Conservation (phyloP, 2,797 vertebrate genomes). For the Leucoraja ocellata region DNA sequence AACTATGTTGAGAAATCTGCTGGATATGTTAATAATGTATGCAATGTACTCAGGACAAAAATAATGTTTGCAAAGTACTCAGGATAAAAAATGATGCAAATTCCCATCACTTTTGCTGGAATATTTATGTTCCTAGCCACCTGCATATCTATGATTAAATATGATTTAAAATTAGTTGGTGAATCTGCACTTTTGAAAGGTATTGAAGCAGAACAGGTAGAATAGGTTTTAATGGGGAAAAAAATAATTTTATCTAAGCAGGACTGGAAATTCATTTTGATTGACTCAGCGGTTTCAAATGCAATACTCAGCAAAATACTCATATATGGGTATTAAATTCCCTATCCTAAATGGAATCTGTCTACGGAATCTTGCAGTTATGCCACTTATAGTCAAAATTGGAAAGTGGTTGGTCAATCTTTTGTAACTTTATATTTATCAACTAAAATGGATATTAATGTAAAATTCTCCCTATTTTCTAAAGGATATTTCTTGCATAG, state of each 20-base stretch:
- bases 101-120: neutral
- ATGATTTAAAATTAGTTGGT: conserved; percentile 12
- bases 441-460: conserved; percentile 50
- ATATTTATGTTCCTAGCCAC: neutral
- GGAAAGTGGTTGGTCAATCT: conserved; percentile 51
- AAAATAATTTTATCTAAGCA: neutral
- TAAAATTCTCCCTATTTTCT: conserved; percentile 50
- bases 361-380: conserved; percentile 54
- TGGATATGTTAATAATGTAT: neutral
- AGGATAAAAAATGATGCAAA: neutral
- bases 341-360: conserved; percentile 65
- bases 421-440: conserved; percentile 51
- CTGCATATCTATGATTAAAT: neutral
- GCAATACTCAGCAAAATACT: conserved; percentile 79
- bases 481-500: conserved; percentile 51
- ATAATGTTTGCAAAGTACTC: neutral
- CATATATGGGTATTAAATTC: conserved; percentile 61
- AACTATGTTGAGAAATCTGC: neutral
- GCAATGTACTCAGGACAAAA: neutral
- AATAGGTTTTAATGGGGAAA: conserved; percentile 20
- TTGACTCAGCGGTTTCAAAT: conserved; percentile 81
- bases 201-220: conserved; percentile 12
- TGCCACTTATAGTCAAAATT: conserved; percentile 53
- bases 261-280: conserved; percentile 76
- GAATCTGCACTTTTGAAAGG: conserved; percentile 30